These are phyloP conservation scores for Spondyliosoma cantharus DNA, from an alignment of 2,797 vertebrate species.

Conservation along the genomic window DNA sequence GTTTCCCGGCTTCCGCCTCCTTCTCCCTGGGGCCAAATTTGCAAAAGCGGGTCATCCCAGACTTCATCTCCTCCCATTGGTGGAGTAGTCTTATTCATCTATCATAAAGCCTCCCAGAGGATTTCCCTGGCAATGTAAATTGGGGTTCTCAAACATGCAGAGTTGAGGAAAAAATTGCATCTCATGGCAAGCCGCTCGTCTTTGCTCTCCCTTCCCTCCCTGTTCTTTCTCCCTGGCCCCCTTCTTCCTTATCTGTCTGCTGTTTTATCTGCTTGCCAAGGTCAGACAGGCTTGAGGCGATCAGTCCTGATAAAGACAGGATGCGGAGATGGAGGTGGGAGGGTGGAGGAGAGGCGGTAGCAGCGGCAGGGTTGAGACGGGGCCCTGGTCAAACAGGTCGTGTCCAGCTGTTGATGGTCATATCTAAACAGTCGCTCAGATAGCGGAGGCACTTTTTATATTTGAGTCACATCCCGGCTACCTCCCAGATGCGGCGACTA, in stretches of 20 bases:
- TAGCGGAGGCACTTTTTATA: constrained; percentile 42
- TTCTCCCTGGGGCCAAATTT: constrained; percentile 83
- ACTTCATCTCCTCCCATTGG: constrained; percentile 72
- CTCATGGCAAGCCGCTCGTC: constrained; percentile 48
- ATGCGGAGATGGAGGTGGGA: constrained; percentile 48
- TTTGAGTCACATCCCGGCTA: constrained; percentile 47
- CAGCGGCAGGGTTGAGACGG: constrained; percentile 26
- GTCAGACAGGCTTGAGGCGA: constrained; percentile 81
- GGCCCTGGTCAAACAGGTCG: constrained; percentile 64
- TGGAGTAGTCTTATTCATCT: constrained; percentile 75
- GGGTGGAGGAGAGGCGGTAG: neutral
- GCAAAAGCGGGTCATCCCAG: constrained; percentile 81
- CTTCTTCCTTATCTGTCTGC: constrained; percentile 76
- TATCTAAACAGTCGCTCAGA: constrained; percentile 56
- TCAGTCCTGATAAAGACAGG: constrained; percentile 78
- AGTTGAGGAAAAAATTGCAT: constrained; percentile 69
- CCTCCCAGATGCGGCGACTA: constrained; percentile 28
- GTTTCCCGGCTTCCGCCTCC: constrained; percentile 70
- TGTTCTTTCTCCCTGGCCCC: constrained; percentile 29
- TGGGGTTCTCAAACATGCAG: constrained; percentile 67
- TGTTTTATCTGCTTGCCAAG: constrained; percentile 82
- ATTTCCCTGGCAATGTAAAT: constrained; percentile 76
- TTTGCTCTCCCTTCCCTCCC: constrained; percentile 34
- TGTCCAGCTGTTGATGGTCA: constrained; percentile 57
- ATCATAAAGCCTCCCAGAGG: constrained; percentile 80